A percentile compares a stretch with the other conserved stretches of the same genome.
Conservation (phyloP, 2,113 vertebrate genomes). For the Sphyrna mokarran region DNA sequence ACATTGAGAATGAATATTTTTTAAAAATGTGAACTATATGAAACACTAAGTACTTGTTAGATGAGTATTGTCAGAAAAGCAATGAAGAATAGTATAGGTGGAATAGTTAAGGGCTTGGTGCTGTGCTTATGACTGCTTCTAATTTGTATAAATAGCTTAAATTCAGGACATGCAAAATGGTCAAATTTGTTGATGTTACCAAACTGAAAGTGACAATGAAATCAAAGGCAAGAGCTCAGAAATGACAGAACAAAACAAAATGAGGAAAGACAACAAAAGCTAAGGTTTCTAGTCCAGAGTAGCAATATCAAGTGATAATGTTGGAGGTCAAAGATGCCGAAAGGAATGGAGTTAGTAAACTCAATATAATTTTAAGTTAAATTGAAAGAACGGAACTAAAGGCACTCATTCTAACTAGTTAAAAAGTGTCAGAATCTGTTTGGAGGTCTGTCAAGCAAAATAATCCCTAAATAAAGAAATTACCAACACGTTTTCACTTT, state of each 20-base stretch:
- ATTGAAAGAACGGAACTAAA: too few relatives aligned
- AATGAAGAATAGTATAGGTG: neutral
- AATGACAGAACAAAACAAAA: neutral
- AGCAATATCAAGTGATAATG: neutral
- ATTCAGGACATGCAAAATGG: neutral
- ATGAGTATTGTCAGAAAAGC: neutral
- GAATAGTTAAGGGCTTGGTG: neutral
- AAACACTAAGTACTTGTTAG: neutral
- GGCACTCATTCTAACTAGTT: too few relatives aligned
- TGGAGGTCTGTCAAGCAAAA: too few relatives aligned
- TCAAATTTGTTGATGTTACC: neutral
- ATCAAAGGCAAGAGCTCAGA: neutral
- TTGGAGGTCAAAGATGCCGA: neutral
- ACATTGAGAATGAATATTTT: neutral
- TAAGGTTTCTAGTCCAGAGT: neutral
- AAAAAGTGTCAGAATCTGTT: too few relatives aligned
- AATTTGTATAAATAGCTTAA: neutral
- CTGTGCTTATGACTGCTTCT: neutral
- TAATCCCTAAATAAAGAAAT: too few relatives aligned
- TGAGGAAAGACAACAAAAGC: neutral
- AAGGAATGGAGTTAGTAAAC: neutral
- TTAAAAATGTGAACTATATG: neutral
- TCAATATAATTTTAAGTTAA: neutral
- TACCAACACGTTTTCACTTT: too few relatives aligned
- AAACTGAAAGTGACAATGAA: neutral